A percentile compares a stretch with the other conserved stretches of the same genome.
phyloP scores from a whole-genome alignment of 2,888 invertebrate species.

The Gortyna flavago region DNA sequence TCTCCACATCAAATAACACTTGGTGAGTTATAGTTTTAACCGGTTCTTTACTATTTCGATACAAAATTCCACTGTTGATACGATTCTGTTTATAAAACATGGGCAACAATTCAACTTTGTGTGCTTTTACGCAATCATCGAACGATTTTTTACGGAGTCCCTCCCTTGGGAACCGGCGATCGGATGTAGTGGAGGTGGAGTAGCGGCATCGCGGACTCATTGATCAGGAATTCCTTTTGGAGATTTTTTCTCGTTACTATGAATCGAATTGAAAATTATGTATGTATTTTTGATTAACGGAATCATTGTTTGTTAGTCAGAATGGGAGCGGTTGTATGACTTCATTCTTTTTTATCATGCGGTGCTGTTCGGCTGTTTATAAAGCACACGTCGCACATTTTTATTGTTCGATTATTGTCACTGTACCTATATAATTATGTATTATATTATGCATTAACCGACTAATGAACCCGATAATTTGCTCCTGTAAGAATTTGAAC shows the following conservation, averaged over 20 bases:
- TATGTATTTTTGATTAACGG: slow-evolving; percentile 69
- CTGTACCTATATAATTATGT: not conserved
- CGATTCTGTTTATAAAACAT: slow-evolving; percentile 18
- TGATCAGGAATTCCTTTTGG: slow-evolving; percentile 67
- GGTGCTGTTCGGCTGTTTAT: slow-evolving; percentile 26
- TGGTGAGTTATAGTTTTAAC: slow-evolving; percentile 77
- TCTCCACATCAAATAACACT: slow-evolving; percentile 75
- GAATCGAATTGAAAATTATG: slow-evolving; percentile 49
- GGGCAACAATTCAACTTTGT: slow-evolving; percentile 29
- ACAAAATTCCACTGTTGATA: slow-evolving; percentile 34
- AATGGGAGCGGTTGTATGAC: slow-evolving; percentile 77
- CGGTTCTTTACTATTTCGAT: slow-evolving; percentile 50
- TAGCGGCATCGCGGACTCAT: slow-evolving; percentile 68
- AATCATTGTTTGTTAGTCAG: slow-evolving; percentile 66
- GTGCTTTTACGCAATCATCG: slow-evolving; percentile 42
- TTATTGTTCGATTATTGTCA: slow-evolving; percentile 52
- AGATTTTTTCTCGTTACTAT: slow-evolving; percentile 27
- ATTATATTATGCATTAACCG: slow-evolving; percentile 19
- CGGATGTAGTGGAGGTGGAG: slow-evolving; percentile 62
- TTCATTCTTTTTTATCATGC: slow-evolving; percentile 69
- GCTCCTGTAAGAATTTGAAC: slow-evolving; percentile 25
- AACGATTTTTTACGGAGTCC: slow-evolving; percentile 52
- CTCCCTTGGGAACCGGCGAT: slow-evolving; percentile 74
- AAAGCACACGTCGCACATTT: slow-evolving; percentile 45
- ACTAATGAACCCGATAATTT: slow-evolving; percentile 44